Base-by-base conservation (phyloP, 1,140 invertebrate species). In the Drosophila elegans region DNA sequence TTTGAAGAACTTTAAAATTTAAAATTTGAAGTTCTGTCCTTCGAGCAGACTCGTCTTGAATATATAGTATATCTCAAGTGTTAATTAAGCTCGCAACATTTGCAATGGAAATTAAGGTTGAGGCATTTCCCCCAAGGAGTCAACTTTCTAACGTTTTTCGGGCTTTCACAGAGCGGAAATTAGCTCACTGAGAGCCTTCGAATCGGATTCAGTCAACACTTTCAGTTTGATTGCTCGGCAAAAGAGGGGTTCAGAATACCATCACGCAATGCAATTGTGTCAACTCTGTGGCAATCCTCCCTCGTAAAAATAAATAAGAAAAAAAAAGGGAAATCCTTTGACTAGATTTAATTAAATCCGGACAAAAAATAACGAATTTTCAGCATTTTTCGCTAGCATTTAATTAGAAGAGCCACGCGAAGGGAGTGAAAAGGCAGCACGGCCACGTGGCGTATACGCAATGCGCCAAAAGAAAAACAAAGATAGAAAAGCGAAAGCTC, bases 121-220 rank as follows among this genome's bases (percentile, higher is more conserved):
- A 38, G 32, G 16, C 39, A 10, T 34, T 21, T 16, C 2, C n/a
- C 5, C 6, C 3, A 10, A n/a, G 3, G 3, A 11, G 2, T 16
- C 25, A 3, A 10, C 9, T 7, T 9, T 13, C 11, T 6, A 42
- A 38, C 32, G 55, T 32, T 60, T 42, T 49, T 27, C n/a, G 3
- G 21, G 2, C 60, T 63, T 82, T 85, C 63, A 39, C 48, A 34
- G 34, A 73, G 39, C 82, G 82, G 82, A 86, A 86, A 86, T 86
- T 86, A 76, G 82, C 64, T 85, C 67, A 52, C 45, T 63, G 74
- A 59, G 60, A 52, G 64, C 32, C 44, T 71, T 72, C 61, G 61
- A 78, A 32, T 46, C 64, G 46, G 13, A 29, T 53, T 38, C 38
- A 32, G 13, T 45, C 54, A 61, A 61, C 61, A 63, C 39, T 36